Conservation (phyloP, 2,888 invertebrate genomes). For the Physocephala rufipes region DNA sequence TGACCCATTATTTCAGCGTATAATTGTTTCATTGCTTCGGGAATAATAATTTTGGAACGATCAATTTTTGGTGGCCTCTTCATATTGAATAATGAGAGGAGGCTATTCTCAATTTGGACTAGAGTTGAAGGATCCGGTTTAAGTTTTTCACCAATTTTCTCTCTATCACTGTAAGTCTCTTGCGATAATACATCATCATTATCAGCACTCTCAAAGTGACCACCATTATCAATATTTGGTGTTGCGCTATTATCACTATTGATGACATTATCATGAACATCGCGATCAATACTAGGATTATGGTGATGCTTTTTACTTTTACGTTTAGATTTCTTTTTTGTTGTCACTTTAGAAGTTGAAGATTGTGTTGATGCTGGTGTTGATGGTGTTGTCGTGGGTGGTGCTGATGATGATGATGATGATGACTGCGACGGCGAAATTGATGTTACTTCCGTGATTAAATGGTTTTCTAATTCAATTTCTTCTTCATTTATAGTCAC, state of each 20-base stretch:
- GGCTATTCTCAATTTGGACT: slow-evolving; percentile 66
- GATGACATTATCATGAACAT: slow-evolving; percentile 46
- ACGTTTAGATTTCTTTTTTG: not conserved
- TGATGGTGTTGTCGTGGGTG: slow-evolving; percentile 43
- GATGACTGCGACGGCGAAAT: slow-evolving; percentile 36
- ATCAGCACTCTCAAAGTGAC: slow-evolving; percentile 7
- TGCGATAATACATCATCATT: slow-evolving; percentile 41
- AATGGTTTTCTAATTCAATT: slow-evolving; percentile 32
- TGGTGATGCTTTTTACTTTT: not conserved
- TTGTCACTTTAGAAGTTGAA: slow-evolving; percentile 23
- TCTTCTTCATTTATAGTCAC: slow-evolving; percentile 18
- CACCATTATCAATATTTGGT: too few species aligned
- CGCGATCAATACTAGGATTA: slow-evolving; percentile 43
- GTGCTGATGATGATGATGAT: slow-evolving; percentile 36
- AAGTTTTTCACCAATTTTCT: slow-evolving; percentile 56
- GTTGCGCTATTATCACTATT: slow-evolving; percentile 51
- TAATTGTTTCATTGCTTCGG: slow-evolving; percentile 82
- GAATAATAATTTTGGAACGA: slow-evolving; percentile 69
- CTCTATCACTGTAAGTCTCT: slow-evolving; percentile 59
- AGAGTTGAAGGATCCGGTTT: slow-evolving; percentile 65
- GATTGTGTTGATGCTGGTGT: slow-evolving; percentile 34
- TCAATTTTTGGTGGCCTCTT: slow-evolving; percentile 66
- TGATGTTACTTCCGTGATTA: slow-evolving; percentile 22
- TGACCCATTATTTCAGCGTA: slow-evolving; percentile 76
- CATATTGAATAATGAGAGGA: slow-evolving; percentile 65